Conservation (phyloP, 1,140 invertebrate species). For the Bombus breviceps region DNA sequence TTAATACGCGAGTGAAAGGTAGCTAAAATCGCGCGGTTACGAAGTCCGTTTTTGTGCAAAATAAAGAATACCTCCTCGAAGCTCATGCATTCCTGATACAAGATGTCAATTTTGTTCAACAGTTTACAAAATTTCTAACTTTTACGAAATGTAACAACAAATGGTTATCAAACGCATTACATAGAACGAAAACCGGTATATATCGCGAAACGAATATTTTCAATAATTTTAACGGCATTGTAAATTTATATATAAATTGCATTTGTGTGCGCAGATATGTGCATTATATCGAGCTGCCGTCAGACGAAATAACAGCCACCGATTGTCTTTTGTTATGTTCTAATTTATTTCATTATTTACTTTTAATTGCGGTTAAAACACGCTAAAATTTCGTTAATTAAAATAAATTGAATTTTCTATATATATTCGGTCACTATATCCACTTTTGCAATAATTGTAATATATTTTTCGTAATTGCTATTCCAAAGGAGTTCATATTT, state of each 20-base stretch:
- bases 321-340: conserved; percentile 28
- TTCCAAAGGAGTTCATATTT: not conserved
- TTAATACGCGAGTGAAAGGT: conserved; percentile 24
- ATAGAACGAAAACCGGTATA: not conserved
- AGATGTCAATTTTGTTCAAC: conserved; percentile 51
- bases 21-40: conserved; percentile 34
- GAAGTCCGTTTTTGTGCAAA: conserved; percentile 40
- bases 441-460: not conserved
- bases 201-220: conserved; percentile 15
- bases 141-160: conserved; percentile 33
- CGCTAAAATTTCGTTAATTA: not conserved
- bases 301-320: conserved; percentile 1
- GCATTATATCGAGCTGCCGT: conserved; percentile 37
- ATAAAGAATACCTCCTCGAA: conserved; percentile 35
- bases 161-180: conserved; percentile 18
- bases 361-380: conserved; percentile 6
- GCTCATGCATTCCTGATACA: conserved; percentile 18
- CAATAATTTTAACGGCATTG: not conserved
- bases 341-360: conserved; percentile 47
- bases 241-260: not conserved
- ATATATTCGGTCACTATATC: not conserved
- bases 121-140: conserved; percentile 48
- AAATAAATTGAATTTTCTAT: not conserved
- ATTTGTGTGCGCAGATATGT: not conserved
- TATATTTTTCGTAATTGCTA: not conserved